Conservation (phyloP, 2,888 invertebrate species). For the Scaptomyza polygonia region DNA sequence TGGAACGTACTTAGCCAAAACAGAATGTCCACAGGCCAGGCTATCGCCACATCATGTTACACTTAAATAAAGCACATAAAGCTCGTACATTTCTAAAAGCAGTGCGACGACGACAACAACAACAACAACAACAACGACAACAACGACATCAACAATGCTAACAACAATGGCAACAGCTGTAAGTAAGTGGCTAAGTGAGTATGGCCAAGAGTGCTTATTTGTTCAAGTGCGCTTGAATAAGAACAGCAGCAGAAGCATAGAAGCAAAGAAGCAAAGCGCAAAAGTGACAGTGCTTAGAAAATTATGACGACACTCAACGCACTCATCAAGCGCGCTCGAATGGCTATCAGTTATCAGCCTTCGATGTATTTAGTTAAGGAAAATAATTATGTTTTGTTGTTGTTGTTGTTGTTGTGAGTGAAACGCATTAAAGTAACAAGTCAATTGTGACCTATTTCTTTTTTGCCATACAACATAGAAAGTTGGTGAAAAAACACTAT, state of each 20-base stretch:
- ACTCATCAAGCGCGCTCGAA: too few species aligned
- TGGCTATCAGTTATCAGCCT: too few species aligned
- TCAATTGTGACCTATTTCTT: too few species aligned
- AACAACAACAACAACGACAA: conserved; percentile 1
- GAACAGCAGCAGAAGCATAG: conserved; percentile 33
- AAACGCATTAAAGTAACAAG: too few species aligned
- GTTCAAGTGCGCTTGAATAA: conserved; percentile 67
- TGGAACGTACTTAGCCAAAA: conserved; percentile 25
- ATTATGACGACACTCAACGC: conserved; percentile 33
- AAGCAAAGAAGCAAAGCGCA: conserved; percentile 9
- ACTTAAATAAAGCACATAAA: conserved; percentile 50
- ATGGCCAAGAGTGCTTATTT: conserved; percentile 67
- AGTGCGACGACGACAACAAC: conserved; percentile 25
- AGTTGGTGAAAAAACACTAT: too few species aligned
- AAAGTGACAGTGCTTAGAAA: conserved; percentile 45
- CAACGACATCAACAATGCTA: conserved; percentile 33
- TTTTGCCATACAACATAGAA: too few species aligned
- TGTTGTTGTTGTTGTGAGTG: too few species aligned
- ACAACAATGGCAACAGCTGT: conserved; percentile 62
- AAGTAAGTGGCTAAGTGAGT: conserved; percentile 67
- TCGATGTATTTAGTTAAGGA: too few species aligned
- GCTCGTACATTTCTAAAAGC: conserved; percentile 28
- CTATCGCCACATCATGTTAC: conserved; percentile 55
- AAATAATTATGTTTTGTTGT: too few species aligned
- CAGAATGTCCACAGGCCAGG: conserved; percentile 34